Evolutionary conservation across 2,888 invertebrate species (phyloP).

Genomic region (Epiblema foenella): DNA sequence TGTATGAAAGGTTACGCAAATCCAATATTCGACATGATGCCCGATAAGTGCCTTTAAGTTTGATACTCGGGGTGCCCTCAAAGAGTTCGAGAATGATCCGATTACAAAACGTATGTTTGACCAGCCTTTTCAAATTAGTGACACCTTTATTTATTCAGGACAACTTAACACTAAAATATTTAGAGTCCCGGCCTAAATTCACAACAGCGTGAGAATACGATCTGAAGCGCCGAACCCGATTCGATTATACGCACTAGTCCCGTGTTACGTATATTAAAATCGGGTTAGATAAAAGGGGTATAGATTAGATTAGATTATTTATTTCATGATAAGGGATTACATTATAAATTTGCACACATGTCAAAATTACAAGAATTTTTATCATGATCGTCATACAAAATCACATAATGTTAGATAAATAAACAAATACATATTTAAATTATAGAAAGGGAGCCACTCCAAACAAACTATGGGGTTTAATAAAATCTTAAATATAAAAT

Average conservation of each 20-base stretch:
- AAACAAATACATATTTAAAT: too few relatives aligned
- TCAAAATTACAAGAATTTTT: too few relatives aligned
- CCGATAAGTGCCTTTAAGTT: conserved; percentile 1
- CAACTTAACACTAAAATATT: not conserved
- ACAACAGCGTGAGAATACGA: not conserved
- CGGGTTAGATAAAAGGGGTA: not conserved
- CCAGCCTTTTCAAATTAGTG: conserved; percentile 4
- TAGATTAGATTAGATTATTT: too few relatives aligned
- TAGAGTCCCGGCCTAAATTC: not conserved
- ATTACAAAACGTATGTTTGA: conserved; percentile 15
- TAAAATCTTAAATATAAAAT: too few relatives aligned
- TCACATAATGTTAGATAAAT: too few relatives aligned
- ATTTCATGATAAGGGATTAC: too few relatives aligned
- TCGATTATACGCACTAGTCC: not conserved
- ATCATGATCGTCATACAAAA: too few relatives aligned
- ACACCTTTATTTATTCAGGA: not conserved
- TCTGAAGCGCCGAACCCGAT: not conserved
- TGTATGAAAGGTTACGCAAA: not conserved
- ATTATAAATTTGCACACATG: too few relatives aligned
- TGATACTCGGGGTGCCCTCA: not conserved
- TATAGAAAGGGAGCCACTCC: too few relatives aligned
- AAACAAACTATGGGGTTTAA: too few relatives aligned
- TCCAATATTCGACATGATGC: conserved; percentile 1
- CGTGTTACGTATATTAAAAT: not conserved
- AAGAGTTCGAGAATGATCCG: not conserved